Conservation (phyloP, 1,140 invertebrate species). For the Drosophila busckii region DNA sequence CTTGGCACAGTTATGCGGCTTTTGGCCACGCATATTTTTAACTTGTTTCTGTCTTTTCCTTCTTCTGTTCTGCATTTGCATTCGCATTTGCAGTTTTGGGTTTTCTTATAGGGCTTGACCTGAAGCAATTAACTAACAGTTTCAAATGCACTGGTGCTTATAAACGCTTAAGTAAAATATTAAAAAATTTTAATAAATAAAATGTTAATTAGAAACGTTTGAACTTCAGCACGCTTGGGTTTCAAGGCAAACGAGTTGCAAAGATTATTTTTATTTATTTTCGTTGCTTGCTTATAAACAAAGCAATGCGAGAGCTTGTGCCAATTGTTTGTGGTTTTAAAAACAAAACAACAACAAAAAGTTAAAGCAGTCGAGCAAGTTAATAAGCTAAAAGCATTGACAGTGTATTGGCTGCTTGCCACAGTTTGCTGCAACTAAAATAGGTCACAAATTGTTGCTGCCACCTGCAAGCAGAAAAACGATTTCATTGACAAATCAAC, state of each 20-base stretch:
- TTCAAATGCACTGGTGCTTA: not conserved
- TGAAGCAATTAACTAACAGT: not conserved
- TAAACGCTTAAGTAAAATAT: slow-evolving; percentile 18
- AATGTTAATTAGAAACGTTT: slow-evolving; percentile 52
- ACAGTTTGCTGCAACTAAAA: not conserved
- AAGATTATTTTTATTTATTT: slow-evolving; percentile 47
- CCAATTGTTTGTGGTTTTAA: slow-evolving; percentile 36
- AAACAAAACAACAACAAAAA: slow-evolving; percentile 23
- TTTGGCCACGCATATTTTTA: slow-evolving; percentile 33
- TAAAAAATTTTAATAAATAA: slow-evolving; percentile 21
- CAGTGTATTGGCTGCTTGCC: too few relatives aligned
- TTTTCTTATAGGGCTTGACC: slow-evolving; percentile 23
- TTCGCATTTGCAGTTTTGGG: slow-evolving; percentile 12
- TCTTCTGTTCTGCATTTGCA: slow-evolving; percentile 12
- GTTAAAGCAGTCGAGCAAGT: not conserved
- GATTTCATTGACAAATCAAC: slow-evolving; percentile 25
- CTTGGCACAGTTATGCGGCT: slow-evolving; percentile 71
- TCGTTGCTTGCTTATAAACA: slow-evolving; percentile 51
- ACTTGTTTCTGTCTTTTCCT: slow-evolving; percentile 31
- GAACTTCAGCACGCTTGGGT: slow-evolving; percentile 52
- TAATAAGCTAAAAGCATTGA: too few relatives aligned
- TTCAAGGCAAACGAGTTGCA: slow-evolving; percentile 61
- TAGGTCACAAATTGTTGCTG: slow-evolving; percentile 9
- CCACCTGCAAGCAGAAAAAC: too few relatives aligned
- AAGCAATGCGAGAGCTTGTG: slow-evolving; percentile 45